Evolutionary conservation across 2,888 invertebrate genomes (phyloP).

Genomic region (Polydrusus cervinus): DNA sequence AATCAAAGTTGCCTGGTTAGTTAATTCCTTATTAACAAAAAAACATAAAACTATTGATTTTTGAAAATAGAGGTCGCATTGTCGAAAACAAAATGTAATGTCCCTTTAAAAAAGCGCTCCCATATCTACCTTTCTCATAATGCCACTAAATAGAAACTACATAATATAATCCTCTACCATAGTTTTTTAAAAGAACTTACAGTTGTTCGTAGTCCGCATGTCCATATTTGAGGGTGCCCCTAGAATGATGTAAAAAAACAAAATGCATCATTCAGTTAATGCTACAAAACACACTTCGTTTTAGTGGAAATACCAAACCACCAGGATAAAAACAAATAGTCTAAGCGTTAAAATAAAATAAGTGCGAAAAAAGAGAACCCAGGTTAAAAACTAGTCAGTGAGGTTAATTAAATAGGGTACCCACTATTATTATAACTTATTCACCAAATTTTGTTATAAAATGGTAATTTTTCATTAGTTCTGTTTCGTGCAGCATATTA

Average conservation of each 20-base stretch:
- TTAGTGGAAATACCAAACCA: constrained; percentile 43
- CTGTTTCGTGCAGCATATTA: no score
- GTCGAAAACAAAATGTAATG: no score
- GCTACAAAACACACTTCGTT: constrained; percentile 47
- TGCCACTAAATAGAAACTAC: background rate
- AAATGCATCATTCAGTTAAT: constrained; percentile 53
- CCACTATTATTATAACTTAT: background rate
- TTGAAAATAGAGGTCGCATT: no score
- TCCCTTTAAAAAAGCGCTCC: no score
- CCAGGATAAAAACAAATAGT: constrained; percentile 41
- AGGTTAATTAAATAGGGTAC: constrained; percentile 41
- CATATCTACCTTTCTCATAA: background rate
- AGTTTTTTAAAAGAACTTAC: constrained; percentile 65
- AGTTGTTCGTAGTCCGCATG: constrained; percentile 71
- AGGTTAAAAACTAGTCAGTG: constrained; percentile 56
- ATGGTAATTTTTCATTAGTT: no score
- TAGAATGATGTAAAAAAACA: constrained; percentile 66
- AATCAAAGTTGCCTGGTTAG: no score
- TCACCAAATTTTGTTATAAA: no score
- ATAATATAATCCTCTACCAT: constrained; percentile 5
- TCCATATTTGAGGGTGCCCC: constrained; percentile 71
- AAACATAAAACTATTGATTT: no score
- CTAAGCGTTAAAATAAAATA: constrained; percentile 58
- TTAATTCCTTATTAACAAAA: no score
- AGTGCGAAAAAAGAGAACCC: constrained; percentile 60